Base-by-base conservation (phyloP, 2,113 vertebrate species). In the Crypturellus undulatus region DNA sequence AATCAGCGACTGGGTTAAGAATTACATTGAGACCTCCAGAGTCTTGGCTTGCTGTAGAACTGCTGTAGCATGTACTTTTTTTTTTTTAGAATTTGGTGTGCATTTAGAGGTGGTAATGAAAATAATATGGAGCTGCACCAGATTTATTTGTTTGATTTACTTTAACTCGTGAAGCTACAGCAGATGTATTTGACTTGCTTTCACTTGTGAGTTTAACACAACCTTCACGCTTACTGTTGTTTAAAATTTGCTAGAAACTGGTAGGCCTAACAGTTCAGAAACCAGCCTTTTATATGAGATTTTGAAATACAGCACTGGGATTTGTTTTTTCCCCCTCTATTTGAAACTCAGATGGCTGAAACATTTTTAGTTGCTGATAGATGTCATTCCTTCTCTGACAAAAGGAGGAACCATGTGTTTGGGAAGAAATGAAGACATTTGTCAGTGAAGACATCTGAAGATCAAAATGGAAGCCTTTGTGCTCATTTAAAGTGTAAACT, bases 1-100 rank as follows among this genome's bases (percentile, higher is more conserved):
- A 58, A 62, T 40, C 3, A 21, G 63, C 72, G 42, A 54, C 24
- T 77, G 0, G 0, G 12, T 18, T 12, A 3, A 78, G 64, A 71
- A 38, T 40, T 63, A 32, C 58, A 45, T 21, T 26, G 42, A 60
- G 52, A 36, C 8, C 40, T 54, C 34, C n/a, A 3, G 6, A 90
- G 32, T 45, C 51, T 63, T 51, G 40, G 49, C 30, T 77, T 25
- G 43, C 18, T 36, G 59, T 60, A 65, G 76, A 87, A 15, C 36
- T 72, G 69, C 24, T 43, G 0, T 8, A 54, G 49, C 16, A 6
- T 43, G 43, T 43, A 15, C 43, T 3, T 43, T 43, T 43, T 43
- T 43, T 42, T 42, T 42, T 10, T 42, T 7, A 42, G 40, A 42
- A 42, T 42, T 42, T 42, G 40, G 24, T 28, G 20, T 87, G 24